Percentiles rank a stretch among this genome's conserved stretches.
These are phyloP conservation scores for Halichoerus grypus DNA, from an alignment of 2,113 vertebrate species.

Conservation along the genomic window DNA sequence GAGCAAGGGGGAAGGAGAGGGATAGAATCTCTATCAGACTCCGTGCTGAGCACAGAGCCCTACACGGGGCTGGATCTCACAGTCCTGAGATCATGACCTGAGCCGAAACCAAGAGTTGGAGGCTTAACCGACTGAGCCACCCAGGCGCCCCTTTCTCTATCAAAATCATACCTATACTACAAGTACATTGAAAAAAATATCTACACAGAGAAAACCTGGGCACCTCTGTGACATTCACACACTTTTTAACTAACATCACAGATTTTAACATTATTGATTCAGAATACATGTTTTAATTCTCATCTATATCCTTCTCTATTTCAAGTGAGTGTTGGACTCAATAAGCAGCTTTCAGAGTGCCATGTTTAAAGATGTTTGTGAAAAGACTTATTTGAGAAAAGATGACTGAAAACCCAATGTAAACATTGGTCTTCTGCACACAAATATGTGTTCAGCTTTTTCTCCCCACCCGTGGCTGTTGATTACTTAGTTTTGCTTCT, in stretches of 20 bases:
- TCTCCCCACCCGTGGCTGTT: neutral
- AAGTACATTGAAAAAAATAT: neutral
- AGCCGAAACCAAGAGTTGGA: no score
- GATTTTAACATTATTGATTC: neutral
- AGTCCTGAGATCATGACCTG: no score
- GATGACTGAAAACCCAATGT: conserved; percentile 2
- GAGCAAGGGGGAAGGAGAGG: no score
- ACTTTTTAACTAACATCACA: conserved; percentile 7
- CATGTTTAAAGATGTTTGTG: neutral
- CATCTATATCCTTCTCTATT: neutral
- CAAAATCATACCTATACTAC: conserved; percentile 18
- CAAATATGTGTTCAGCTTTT: neutral
- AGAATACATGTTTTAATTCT: neutral
- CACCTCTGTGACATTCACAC: neutral
- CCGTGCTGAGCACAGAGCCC: no score
- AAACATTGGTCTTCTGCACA: conserved; percentile 3
- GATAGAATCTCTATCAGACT: no score
- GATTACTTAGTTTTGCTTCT: neutral
- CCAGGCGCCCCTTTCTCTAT: neutral
- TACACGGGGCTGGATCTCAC: no score
- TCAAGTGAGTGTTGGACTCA: neutral
- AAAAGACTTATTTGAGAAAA: conserved; percentile 29
- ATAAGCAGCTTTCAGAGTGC: neutral
- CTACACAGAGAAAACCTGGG: neutral
- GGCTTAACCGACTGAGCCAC: no score